Evolutionary conservation across 1,140 invertebrate genomes (phyloP).

Genomic region (Tenebrio molitor): DNA sequence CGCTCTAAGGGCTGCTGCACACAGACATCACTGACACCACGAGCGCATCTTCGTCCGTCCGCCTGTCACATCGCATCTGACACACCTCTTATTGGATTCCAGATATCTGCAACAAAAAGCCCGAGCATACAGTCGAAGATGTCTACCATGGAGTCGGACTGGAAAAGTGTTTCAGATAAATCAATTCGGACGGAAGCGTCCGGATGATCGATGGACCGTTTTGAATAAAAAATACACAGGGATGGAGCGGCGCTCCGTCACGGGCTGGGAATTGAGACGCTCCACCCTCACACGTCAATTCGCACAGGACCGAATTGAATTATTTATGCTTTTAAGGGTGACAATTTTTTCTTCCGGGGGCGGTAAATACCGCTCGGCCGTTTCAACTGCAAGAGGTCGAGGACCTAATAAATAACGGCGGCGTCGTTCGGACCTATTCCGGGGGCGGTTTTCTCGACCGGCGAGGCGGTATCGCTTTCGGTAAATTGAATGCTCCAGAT

Average conservation of each 20-base stretch:
- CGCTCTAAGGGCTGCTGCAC: constrained; percentile 55
- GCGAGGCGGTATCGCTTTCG: neutral
- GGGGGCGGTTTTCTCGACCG: constrained; percentile 9
- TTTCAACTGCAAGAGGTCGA: constrained; percentile 1
- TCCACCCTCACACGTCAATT: neutral
- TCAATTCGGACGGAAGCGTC: too few species aligned
- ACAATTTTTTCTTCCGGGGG: neutral
- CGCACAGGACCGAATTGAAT: constrained; percentile 1
- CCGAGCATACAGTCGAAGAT: constrained; percentile 3
- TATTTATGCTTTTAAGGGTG: constrained; percentile 21
- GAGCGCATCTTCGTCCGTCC: constrained; percentile 57
- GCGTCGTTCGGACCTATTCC: constrained; percentile 21
- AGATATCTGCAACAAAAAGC: constrained; percentile 52
- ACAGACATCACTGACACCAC: constrained; percentile 57
- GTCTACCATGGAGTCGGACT: too few species aligned
- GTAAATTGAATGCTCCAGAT: constrained; percentile 19
- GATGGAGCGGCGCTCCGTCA: too few species aligned
- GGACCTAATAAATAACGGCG: constrained; percentile 24
- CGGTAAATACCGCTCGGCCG: neutral
- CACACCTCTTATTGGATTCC: constrained; percentile 41
- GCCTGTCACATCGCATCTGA: constrained; percentile 61
- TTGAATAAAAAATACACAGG: too few species aligned
- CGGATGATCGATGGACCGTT: too few species aligned
- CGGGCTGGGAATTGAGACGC: too few species aligned
- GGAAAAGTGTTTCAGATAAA: too few species aligned